phyloP scores from a whole-genome alignment of 30 jellyfish, hydroid and myxozoan species.

The Pelagia noctiluca region DNA sequence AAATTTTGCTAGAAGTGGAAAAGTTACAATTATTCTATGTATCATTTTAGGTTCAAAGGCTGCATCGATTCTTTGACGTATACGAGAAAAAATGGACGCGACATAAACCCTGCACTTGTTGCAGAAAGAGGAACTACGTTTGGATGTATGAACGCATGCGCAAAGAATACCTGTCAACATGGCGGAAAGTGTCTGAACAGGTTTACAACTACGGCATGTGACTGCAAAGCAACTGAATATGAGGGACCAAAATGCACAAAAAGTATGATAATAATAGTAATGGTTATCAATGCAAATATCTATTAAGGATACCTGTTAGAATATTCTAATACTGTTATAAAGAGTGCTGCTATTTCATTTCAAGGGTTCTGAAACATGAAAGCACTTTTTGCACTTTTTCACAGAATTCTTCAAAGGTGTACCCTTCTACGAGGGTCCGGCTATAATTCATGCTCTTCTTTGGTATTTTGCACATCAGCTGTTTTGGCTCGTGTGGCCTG shows the following conservation, averaged over 20 bases:
- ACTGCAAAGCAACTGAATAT: constrained; percentile 88
- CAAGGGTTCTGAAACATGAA: too few species aligned
- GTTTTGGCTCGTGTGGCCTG: too few species aligned
- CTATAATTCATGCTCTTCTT: too few species aligned
- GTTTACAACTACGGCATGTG: constrained; percentile 64
- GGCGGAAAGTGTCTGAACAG: constrained; percentile 71
- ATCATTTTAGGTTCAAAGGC: constrained; percentile 45
- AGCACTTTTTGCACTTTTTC: too few species aligned
- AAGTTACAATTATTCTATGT: background rate
- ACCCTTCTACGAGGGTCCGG: too few species aligned
- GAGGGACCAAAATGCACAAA: constrained; percentile 69
- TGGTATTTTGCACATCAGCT: too few species aligned
- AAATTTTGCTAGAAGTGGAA: background rate
- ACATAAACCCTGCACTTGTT: background rate
- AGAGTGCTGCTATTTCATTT: too few species aligned
- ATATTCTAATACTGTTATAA: too few species aligned
- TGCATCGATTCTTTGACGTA: constrained; percentile 50
- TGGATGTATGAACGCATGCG: constrained; percentile 80
- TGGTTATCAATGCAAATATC: too few species aligned
- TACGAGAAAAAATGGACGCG: background rate
- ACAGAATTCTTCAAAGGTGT: too few species aligned
- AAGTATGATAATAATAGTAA: too few species aligned
- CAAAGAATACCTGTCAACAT: constrained; percentile 37
- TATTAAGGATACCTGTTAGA: too few species aligned
- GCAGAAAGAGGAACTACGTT: background rate